phyloP scores from a whole-genome alignment of 2,797 vertebrate genomes.

The Perodicticus potto region DNA sequence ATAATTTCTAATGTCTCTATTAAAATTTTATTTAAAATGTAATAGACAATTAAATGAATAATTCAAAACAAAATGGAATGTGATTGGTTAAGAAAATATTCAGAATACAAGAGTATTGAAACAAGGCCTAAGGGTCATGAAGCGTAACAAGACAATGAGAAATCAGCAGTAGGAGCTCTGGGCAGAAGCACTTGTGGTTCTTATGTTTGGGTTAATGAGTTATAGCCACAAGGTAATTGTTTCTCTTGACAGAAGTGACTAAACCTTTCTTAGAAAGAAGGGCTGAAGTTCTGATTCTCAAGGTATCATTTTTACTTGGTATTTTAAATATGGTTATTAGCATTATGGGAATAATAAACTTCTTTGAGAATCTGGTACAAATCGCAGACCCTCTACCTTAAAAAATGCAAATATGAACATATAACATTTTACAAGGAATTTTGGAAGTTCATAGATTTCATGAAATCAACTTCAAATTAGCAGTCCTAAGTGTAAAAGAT shows the following conservation, averaged over 20 bases:
- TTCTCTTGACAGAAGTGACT: conserved; percentile 21
- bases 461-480: background rate
- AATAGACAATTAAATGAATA: conserved; percentile 14
- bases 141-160: background rate
- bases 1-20: background rate
- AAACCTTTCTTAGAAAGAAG: conserved; percentile 5
- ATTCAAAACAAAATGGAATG: conserved; percentile 12
- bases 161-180: background rate
- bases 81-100: background rate
- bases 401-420: background rate
- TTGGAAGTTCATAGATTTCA: background rate
- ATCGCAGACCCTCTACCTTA: background rate
- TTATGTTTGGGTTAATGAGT: conserved; percentile 30
- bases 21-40: background rate
- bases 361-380: conserved; percentile 13
- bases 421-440: background rate
- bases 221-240: conserved; percentile 39
- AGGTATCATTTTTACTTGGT: background rate
- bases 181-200: background rate
- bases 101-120: background rate
- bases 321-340: conserved; percentile 48
- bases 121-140: background rate
- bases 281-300: background rate
- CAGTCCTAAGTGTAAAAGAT: background rate
- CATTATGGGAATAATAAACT: background rate